These are phyloP conservation scores for Mormyrops boulengeri DNA, from an alignment of 2,797 vertebrate genomes.

Conservation along the genomic window DNA sequence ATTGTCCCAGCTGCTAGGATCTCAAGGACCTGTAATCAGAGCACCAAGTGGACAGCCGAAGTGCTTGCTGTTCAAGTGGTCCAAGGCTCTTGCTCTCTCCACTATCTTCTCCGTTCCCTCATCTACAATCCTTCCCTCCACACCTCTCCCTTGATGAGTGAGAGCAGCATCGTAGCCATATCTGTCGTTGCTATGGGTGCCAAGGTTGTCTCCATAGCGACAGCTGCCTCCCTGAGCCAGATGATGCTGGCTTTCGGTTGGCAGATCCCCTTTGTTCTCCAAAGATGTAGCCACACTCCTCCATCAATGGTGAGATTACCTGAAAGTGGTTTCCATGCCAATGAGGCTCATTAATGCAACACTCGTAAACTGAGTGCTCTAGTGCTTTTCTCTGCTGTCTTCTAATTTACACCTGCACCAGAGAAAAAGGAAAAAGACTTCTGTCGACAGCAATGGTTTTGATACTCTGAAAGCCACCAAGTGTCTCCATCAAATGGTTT, in stretches of 20 bases:
- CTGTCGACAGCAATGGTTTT: not conserved
- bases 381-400: not conserved
- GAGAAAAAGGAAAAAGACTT: not conserved
- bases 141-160: not conserved
- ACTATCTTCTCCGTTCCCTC: conserved; percentile 20
- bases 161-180: conserved; percentile 20
- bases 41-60: not conserved
- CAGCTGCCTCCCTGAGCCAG: conserved; percentile 32
- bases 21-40: conserved; percentile 3
- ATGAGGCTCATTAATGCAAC: not conserved
- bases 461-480: not conserved
- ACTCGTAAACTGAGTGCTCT: not conserved
- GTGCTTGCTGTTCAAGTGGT: not conserved
- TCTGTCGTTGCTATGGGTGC: conserved; percentile 37
- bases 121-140: conserved; percentile 28
- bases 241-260: not conserved
- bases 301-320: not conserved
- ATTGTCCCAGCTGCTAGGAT: not conserved
- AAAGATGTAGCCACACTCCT: not conserved
- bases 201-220: conserved; percentile 44
- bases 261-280: not conserved
- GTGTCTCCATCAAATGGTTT: not conserved
- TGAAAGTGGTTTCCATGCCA: not conserved
- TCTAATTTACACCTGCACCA: not conserved
- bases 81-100: conserved; percentile 29